These are phyloP conservation scores for Mormyrus iriodes DNA, from an alignment of 2,113 vertebrate species.

Conservation along the genomic window DNA sequence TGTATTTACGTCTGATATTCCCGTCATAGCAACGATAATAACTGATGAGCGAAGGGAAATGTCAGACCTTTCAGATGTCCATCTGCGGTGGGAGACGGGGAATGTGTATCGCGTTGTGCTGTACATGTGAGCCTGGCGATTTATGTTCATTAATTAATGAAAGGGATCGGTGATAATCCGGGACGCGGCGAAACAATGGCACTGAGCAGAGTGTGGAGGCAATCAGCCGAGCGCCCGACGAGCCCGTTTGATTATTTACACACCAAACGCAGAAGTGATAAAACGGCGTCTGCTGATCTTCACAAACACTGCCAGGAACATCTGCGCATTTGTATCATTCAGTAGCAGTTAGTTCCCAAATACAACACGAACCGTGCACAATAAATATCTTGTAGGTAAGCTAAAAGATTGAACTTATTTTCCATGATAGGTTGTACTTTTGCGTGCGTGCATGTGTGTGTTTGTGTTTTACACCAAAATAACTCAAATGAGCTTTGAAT, in stretches of 20 bases:
- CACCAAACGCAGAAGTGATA: neutral
- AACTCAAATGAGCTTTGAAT: neutral
- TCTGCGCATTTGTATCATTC: neutral
- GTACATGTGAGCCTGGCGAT: neutral
- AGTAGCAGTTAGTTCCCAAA: neutral
- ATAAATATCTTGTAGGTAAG: neutral
- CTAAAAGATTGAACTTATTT: neutral
- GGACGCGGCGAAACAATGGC: neutral
- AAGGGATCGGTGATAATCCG: neutral
- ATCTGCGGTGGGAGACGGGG: conserved; percentile 64
- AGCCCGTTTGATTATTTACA: neutral
- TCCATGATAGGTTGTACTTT: neutral
- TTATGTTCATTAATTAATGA: neutral
- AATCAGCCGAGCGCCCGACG: neutral
- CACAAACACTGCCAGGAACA: neutral
- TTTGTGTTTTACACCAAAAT: neutral
- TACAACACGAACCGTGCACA: neutral
- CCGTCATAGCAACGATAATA: conserved; percentile 99
- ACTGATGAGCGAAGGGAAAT: conserved; percentile 90
- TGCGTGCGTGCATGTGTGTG: neutral
- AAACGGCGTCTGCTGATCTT: neutral
- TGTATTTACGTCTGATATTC: conserved; percentile 70
- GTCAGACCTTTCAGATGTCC: conserved; percentile 71
- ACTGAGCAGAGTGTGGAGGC: neutral
- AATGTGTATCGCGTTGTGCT: conserved; percentile 67